phyloP scores from a whole-genome alignment of 2,888 invertebrate species.

The Xestobium rufovillosum region DNA sequence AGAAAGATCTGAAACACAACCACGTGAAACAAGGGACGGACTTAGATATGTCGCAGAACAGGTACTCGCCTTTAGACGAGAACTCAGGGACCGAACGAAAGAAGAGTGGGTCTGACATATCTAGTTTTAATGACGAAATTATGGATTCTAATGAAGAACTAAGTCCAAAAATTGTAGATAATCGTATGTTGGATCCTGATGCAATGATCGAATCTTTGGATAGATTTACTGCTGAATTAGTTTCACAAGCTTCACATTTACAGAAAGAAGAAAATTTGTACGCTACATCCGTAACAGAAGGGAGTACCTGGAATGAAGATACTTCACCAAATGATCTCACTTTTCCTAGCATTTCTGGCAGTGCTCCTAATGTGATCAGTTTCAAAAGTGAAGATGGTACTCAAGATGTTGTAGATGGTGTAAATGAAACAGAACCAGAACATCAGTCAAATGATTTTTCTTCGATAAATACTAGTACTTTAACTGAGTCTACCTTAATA shows the following conservation, averaged over 20 bases:
- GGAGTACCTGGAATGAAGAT: conserved; percentile 77
- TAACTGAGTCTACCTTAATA: conserved; percentile 64
- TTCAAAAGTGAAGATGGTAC: conserved; percentile 51
- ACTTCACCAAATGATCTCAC: conserved; percentile 71
- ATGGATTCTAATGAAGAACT: too few species aligned
- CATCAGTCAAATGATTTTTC: conserved; percentile 38
- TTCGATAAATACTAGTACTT: conserved; percentile 51
- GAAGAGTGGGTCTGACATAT: conserved; percentile 46
- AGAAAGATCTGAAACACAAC: conserved; percentile 26
- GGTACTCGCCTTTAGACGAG: conserved; percentile 39
- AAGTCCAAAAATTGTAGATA: conserved; percentile 31
- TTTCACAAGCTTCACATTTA: conserved; percentile 57
- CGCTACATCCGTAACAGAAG: conserved; percentile 36
- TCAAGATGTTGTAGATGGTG: conserved; percentile 24
- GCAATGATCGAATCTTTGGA: conserved; percentile 62
- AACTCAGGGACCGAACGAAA: conserved; percentile 35
- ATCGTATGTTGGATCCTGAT: conserved; percentile 51
- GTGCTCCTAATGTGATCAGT: conserved; percentile 63
- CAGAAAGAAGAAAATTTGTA: conserved; percentile 41
- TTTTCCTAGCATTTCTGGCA: conserved; percentile 73
- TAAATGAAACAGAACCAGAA: conserved; percentile 23
- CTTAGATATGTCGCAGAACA: conserved; percentile 35
- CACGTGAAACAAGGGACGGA: conserved; percentile 16
- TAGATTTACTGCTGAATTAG: conserved; percentile 55
- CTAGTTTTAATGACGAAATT: too few species aligned